Conservation (phyloP, 2,888 invertebrate species). For the Elysia crispata region DNA sequence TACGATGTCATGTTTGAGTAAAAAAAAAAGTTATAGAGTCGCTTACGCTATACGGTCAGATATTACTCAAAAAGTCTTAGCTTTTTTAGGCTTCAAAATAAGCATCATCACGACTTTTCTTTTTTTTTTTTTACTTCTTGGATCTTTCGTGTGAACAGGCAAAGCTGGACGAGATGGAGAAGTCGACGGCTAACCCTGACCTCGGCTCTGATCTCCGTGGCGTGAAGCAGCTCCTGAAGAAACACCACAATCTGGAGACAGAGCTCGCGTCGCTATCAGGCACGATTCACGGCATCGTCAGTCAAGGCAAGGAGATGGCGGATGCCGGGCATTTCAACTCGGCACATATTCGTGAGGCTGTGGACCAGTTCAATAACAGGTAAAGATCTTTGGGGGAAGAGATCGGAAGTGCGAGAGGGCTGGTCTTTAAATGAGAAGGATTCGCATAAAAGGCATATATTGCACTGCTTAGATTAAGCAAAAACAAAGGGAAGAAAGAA, state of each 20-base stretch:
- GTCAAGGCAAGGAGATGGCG: slow-evolving; percentile 90
- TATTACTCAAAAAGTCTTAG: no score
- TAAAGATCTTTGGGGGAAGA: no score
- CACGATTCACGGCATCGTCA: slow-evolving; percentile 87
- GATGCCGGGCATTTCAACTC: slow-evolving; percentile 97
- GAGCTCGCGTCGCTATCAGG: slow-evolving; percentile 91
- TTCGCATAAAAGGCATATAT: no score
- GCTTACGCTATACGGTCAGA: no score
- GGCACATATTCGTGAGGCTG: slow-evolving; percentile 88
- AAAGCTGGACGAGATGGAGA: slow-evolving; percentile 91
- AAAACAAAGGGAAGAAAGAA: no score
- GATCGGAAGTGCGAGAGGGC: no score
- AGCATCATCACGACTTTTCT: neutral
- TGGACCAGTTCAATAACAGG: slow-evolving; percentile 85
- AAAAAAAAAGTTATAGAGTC: no score
- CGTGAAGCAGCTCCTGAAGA: slow-evolving; percentile 92
- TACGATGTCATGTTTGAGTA: no score
- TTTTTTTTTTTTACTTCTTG: neutral
- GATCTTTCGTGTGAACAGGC: slow-evolving; percentile 56
- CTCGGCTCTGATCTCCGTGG: slow-evolving; percentile 92
- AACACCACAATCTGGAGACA: slow-evolving; percentile 90
- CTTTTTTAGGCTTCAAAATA: no score
- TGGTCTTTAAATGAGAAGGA: no score
- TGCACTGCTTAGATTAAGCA: no score
- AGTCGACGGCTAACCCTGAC: slow-evolving; percentile 85